Percentiles rank a stretch among this genome's conserved stretches.
Evolutionary conservation across 2,888 invertebrate genomes (phyloP).

Genomic region (Bombylius major): DNA sequence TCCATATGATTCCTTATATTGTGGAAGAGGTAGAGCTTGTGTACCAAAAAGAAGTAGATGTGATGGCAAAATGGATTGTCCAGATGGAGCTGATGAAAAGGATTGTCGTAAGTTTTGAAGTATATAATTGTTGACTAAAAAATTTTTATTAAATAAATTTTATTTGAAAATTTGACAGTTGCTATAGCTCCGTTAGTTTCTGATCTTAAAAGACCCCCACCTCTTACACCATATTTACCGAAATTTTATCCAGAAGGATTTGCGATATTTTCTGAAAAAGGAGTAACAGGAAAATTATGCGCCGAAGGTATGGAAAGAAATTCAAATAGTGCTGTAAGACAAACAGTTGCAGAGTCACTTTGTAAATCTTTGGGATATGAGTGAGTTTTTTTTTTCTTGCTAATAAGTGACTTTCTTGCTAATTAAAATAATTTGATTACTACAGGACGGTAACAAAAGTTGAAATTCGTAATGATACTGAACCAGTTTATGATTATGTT

Average conservation of each 20-base stretch:
- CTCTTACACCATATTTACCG: slow-evolving; percentile 55
- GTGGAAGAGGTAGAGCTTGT: slow-evolving; percentile 66
- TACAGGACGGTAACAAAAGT: slow-evolving; percentile 55
- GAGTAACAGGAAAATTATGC: slow-evolving; percentile 66
- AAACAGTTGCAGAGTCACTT: slow-evolving; percentile 63
- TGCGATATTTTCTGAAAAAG: slow-evolving; percentile 74
- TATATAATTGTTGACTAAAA: background rate
- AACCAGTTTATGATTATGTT: slow-evolving; percentile 53
- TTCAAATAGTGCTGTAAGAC: slow-evolving; percentile 36
- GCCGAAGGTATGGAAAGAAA: slow-evolving; percentile 60
- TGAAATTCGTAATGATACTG: slow-evolving; percentile 50
- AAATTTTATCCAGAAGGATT: slow-evolving; percentile 65
- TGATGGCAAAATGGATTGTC: slow-evolving; percentile 72
- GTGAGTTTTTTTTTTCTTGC: slow-evolving; percentile 39
- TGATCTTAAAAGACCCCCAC: slow-evolving; percentile 47
- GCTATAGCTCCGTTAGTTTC: slow-evolving; percentile 59
- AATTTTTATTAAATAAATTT: background rate
- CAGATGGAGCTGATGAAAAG: slow-evolving; percentile 75
- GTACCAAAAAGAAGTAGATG: slow-evolving; percentile 59
- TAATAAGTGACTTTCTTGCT: background rate
- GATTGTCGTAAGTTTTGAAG: slow-evolving; percentile 59
- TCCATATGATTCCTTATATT: slow-evolving; percentile 56
- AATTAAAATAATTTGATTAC: background rate
- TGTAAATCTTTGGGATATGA: slow-evolving; percentile 65
- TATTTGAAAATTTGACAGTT: slow-evolving; percentile 40